Evolutionary conservation across 2,797 vertebrate genomes (phyloP).

Genomic region (Macropus fuliginosus): DNA sequence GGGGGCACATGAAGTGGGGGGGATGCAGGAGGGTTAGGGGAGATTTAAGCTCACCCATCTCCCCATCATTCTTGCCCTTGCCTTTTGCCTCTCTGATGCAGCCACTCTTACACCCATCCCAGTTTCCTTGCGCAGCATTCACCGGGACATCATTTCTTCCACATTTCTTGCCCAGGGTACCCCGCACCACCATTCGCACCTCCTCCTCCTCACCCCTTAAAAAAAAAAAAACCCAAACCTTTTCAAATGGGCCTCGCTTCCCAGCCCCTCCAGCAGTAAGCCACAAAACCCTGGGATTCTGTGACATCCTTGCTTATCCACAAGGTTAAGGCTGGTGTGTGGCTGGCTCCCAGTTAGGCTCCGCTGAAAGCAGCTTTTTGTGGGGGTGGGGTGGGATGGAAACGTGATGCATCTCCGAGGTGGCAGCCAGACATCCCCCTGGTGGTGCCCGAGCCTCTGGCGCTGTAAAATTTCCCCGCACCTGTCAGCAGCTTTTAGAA

Average conservation of each 20-base stretch:
- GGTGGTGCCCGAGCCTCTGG: background rate
- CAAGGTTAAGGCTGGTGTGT: background rate
- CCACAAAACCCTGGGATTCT: background rate
- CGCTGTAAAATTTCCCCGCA: background rate
- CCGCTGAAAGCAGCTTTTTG: background rate
- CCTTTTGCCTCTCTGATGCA: background rate
- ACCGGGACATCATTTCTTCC: no score
- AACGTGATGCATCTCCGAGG: constrained; percentile 1
- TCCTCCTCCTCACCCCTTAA: background rate
- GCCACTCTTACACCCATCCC: background rate
- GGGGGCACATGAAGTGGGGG: background rate
- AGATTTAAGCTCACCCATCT: background rate
- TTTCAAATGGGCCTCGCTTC: background rate
- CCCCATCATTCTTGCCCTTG: background rate
- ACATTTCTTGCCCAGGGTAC: background rate
- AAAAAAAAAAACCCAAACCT: background rate
- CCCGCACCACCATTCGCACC: background rate
- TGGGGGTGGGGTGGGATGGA: background rate
- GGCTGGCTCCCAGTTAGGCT: background rate
- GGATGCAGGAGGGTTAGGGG: background rate
- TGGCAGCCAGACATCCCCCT: background rate
- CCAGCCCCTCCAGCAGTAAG: background rate
- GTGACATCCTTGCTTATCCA: background rate
- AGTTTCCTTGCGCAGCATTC: no score
- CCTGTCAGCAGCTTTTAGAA: background rate